These are phyloP conservation scores for Oenanthe melanoleuca DNA, from an alignment of 2,113 vertebrate genomes.

Conservation along the genomic window DNA sequence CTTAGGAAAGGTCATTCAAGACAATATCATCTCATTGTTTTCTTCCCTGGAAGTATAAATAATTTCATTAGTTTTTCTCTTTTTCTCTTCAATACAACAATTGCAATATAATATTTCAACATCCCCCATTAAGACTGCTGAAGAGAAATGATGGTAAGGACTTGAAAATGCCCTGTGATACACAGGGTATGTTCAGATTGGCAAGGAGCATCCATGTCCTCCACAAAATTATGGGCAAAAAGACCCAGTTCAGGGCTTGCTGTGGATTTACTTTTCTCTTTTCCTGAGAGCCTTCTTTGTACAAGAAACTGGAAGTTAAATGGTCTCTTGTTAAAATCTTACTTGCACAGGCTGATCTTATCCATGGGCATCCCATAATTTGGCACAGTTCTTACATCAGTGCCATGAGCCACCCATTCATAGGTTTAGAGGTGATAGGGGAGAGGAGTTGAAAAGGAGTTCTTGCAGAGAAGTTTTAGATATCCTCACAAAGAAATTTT, in stretches of 20 bases:
- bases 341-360: not conserved
- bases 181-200: not conserved
- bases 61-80: conserved; percentile 68
- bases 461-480: not conserved
- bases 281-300: not conserved
- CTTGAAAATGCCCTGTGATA: not conserved
- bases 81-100: conserved; percentile 50
- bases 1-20: conserved; percentile 77
- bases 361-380: not conserved
- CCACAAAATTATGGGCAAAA: not conserved
- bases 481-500: not conserved
- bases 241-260: not conserved
- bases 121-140: conserved; percentile 48
- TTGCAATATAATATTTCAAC: conserved; percentile 60
- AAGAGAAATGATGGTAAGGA: conserved; percentile 35
- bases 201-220: not conserved
- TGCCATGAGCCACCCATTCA: not conserved
- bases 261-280: not conserved
- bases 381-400: not conserved
- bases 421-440: not conserved
- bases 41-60: conserved; percentile 73
- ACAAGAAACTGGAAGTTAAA: not conserved
- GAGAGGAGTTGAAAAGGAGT: not conserved
- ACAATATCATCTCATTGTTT: conserved; percentile 78
- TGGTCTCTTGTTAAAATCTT: not conserved